A percentile compares a stretch with the other conserved stretches of the same genome.
Evolutionary conservation across 2,113 vertebrate genomes (phyloP).

Genomic region (Cyprinodon brontotheroides): DNA sequence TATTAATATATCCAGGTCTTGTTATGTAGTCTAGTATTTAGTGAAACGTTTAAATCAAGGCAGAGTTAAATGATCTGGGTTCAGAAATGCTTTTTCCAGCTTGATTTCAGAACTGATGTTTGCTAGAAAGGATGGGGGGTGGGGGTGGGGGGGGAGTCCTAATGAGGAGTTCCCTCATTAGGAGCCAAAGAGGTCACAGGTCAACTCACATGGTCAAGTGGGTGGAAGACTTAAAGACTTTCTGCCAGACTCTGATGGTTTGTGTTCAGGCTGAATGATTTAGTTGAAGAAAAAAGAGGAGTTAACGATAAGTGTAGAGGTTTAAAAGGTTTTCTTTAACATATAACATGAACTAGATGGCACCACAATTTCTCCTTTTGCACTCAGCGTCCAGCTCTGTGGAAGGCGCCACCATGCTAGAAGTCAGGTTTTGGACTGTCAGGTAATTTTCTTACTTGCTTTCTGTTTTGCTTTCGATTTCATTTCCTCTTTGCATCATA

Average conservation of each 20-base stretch:
- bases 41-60: constrained; percentile 9
- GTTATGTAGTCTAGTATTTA: background rate
- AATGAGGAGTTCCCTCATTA: constrained; percentile 40
- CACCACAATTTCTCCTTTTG: constrained; percentile 22
- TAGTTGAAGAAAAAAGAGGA: background rate
- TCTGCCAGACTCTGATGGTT: background rate
- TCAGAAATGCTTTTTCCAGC: constrained; percentile 10
- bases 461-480: background rate
- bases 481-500: background rate
- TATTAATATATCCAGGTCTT: background rate
- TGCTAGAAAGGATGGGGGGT: background rate
- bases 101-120: constrained; percentile 33
- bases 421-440: constrained; percentile 47
- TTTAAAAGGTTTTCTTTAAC: background rate
- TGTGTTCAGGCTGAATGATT: background rate
- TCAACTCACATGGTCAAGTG: constrained; percentile 67
- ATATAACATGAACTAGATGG: background rate
- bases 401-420: constrained; percentile 57
- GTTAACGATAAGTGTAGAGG: background rate
- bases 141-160: background rate
- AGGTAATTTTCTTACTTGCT: constrained; percentile 54
- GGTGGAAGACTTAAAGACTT: constrained; percentile 18
- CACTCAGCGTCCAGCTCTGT: constrained; percentile 15
- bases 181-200: constrained; percentile 40
- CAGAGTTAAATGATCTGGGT: constrained; percentile 4